phyloP scores from a whole-genome alignment of 2,797 vertebrate species.

The Carapus acus region DNA sequence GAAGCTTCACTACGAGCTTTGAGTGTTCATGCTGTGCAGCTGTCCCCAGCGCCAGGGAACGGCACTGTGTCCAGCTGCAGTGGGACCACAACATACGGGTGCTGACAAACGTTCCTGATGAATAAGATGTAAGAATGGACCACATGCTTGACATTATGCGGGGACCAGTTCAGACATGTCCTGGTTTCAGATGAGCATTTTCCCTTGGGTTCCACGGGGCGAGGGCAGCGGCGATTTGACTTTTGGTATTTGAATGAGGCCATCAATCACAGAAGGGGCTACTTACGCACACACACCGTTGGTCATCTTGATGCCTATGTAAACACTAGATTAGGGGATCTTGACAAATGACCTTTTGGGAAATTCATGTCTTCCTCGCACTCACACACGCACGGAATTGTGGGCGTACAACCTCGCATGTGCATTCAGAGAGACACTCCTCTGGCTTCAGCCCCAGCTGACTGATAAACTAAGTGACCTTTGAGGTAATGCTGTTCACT shows the following conservation, averaged over 20 bases:
- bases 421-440: conserved; percentile 5
- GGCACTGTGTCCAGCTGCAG: neutral
- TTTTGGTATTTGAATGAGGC: conserved; percentile 27
- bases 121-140: neutral
- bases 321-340: conserved; percentile 7
- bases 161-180: conserved; percentile 2
- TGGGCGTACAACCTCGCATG: neutral
- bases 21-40: neutral
- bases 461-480: conserved; percentile 54
- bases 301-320: conserved; percentile 3
- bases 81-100: neutral
- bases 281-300: conserved; percentile 22
- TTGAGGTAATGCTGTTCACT: conserved; percentile 53
- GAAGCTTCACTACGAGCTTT: neutral
- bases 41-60: neutral
- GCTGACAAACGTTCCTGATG: neutral
- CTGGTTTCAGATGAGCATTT: neutral
- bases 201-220: neutral
- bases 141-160: conserved; percentile 10
- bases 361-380: conserved; percentile 4
- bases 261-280: conserved; percentile 29
- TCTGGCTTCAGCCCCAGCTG: conserved; percentile 22
- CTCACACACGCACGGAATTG: neutral
- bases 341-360: conserved; percentile 43
- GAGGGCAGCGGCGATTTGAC: conserved; percentile 10